Conservation (phyloP, 2,113 vertebrate species). For the Ciconia maguari region DNA sequence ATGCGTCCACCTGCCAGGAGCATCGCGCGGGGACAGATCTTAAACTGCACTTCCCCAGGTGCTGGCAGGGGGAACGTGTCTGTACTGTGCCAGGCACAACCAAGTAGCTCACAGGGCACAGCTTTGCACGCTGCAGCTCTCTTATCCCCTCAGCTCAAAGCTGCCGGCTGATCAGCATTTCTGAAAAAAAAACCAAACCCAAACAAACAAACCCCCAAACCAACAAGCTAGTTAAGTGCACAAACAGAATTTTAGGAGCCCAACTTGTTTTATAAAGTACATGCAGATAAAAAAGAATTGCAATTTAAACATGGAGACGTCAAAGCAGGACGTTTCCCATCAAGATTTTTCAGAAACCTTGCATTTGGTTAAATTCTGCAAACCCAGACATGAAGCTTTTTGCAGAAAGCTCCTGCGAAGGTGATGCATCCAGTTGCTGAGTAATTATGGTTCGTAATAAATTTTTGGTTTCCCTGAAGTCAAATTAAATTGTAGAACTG, state of each 20-base stretch:
- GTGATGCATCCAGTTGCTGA: background rate
- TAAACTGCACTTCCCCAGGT: background rate
- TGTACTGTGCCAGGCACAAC: background rate
- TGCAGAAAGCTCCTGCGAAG: background rate
- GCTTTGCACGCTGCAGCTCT: background rate
- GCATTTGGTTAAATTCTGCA: background rate
- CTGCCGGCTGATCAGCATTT: background rate
- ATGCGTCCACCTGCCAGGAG: accelerated
- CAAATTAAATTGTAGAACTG: background rate
- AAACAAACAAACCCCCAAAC: background rate
- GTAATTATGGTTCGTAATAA: background rate
- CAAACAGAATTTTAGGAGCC: background rate
- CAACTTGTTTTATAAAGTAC: background rate
- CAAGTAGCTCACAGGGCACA: accelerated
- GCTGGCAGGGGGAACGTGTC: background rate
- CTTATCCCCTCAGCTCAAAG: background rate
- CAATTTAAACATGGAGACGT: background rate
- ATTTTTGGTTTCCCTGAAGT: background rate
- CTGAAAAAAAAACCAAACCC: background rate
- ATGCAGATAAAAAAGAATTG: background rate
- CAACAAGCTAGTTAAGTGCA: background rate
- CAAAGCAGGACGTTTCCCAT: background rate
- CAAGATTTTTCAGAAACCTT: background rate
- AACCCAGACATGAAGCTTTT: background rate
- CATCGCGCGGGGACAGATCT: no score